These are phyloP conservation scores for Paguma larvata DNA, from an alignment of 2,797 vertebrate genomes.

Conservation along the genomic window DNA sequence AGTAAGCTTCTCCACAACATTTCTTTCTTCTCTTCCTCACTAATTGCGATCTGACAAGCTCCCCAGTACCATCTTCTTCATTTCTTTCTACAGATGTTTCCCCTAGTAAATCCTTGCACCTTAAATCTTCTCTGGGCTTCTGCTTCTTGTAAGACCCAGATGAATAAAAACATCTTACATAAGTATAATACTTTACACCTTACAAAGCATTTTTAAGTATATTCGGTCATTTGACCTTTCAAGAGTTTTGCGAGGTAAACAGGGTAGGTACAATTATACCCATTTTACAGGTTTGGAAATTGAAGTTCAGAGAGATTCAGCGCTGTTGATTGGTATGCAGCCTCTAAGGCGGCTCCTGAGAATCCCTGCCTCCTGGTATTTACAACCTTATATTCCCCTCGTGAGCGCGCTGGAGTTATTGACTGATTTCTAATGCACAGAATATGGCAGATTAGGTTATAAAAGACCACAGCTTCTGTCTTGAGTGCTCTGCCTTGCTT, in stretches of 20 bases:
- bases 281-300: neutral
- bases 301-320: neutral
- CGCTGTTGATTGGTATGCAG: neutral
- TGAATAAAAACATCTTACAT: neutral
- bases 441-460: neutral
- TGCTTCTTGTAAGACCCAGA: constrained; percentile 25
- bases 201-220: neutral
- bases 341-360: neutral
- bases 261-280: neutral
- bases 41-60: neutral
- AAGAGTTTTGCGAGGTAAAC: neutral
- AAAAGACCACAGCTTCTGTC: neutral
- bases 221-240: neutral
- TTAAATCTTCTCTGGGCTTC: neutral
- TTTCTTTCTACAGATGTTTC: constrained; percentile 20
- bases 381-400: neutral
- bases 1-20: neutral
- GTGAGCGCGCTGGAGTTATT: neutral
- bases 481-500: neutral
- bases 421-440: neutral
- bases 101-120: neutral
- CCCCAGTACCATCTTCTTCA: neutral
- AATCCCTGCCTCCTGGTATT: neutral
- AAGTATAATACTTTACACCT: neutral
- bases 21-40: too few species aligned